A percentile compares a stretch with the other conserved stretches of the same genome.
These are phyloP conservation scores for Erythrolamprus reginae DNA, from an alignment of 2,113 vertebrate genomes.

Conservation along the genomic window DNA sequence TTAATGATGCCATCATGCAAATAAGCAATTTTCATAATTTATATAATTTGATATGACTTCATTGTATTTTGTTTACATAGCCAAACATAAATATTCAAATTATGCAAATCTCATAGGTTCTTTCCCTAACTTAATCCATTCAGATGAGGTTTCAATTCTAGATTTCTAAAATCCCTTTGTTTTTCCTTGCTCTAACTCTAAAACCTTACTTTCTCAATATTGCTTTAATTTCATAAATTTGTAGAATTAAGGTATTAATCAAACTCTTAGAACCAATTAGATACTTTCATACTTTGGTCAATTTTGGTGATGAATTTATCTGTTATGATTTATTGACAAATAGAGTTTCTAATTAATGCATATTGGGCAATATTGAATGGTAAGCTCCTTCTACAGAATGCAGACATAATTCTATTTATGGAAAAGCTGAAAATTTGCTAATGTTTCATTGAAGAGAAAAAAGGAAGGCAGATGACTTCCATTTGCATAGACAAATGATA, in stretches of 20 bases:
- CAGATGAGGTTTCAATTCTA: background rate
- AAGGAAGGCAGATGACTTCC: background rate
- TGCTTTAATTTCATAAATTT: background rate
- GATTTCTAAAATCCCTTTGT: background rate
- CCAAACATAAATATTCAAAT: background rate
- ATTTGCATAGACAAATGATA: background rate
- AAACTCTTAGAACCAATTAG: background rate
- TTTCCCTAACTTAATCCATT: background rate
- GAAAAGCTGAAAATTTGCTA: background rate
- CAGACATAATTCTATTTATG: background rate
- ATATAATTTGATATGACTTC: background rate
- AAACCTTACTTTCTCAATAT: background rate
- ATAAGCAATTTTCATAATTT: background rate
- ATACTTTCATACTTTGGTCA: background rate
- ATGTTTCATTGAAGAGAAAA: background rate
- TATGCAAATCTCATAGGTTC: background rate
- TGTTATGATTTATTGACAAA: background rate
- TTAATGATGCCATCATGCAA: background rate
- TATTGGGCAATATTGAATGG: background rate
- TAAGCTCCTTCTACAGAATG: background rate
- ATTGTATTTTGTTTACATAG: background rate
- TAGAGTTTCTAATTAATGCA: background rate
- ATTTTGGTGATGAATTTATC: background rate
- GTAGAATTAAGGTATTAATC: background rate
- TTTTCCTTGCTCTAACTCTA: background rate